phyloP scores from a whole-genome alignment of 2,797 vertebrate genomes.

The Siniperca undulata region DNA sequence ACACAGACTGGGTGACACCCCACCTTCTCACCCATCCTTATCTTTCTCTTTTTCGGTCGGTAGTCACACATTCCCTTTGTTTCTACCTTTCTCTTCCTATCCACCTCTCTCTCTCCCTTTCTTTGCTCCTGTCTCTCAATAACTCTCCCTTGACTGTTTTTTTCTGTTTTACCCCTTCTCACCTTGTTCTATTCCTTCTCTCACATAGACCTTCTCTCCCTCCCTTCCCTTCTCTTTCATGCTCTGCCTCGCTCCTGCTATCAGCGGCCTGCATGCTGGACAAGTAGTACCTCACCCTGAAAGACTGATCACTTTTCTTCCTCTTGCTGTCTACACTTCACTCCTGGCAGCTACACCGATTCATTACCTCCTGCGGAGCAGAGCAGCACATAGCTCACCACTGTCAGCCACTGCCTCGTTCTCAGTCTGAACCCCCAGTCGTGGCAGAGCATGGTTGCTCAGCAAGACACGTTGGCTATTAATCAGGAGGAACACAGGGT shows the following conservation, averaged over 20 bases:
- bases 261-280: slow-evolving; percentile 59
- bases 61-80: slow-evolving; percentile 1
- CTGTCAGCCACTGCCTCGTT: slow-evolving; percentile 59
- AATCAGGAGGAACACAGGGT: slow-evolving; percentile 57
- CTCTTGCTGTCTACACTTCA: slow-evolving; percentile 69
- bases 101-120: background rate
- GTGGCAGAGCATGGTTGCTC: slow-evolving; percentile 51
- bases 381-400: slow-evolving; percentile 70
- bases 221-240: slow-evolving; percentile 3
- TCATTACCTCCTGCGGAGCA: slow-evolving; percentile 73
- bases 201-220: background rate
- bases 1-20: slow-evolving; percentile 42
- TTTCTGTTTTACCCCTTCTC: background rate
- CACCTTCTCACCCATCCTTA: slow-evolving; percentile 13
- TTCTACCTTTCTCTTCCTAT: slow-evolving; percentile 14
- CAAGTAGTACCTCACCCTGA: slow-evolving; percentile 55
- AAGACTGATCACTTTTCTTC: slow-evolving; percentile 77
- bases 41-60: slow-evolving; percentile 24
- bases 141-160: background rate
- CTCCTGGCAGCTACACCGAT: slow-evolving; percentile 67
- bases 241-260: slow-evolving; percentile 38
- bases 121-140: background rate
- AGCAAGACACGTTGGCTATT: slow-evolving; percentile 58
- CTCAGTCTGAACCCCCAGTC: slow-evolving; percentile 56
- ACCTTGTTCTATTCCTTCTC: background rate